Percentiles rank a stretch among this genome's conserved stretches.
Evolutionary conservation across 1,140 invertebrate species (phyloP).

Genomic region (Zaprionus ghesquierei): DNA sequence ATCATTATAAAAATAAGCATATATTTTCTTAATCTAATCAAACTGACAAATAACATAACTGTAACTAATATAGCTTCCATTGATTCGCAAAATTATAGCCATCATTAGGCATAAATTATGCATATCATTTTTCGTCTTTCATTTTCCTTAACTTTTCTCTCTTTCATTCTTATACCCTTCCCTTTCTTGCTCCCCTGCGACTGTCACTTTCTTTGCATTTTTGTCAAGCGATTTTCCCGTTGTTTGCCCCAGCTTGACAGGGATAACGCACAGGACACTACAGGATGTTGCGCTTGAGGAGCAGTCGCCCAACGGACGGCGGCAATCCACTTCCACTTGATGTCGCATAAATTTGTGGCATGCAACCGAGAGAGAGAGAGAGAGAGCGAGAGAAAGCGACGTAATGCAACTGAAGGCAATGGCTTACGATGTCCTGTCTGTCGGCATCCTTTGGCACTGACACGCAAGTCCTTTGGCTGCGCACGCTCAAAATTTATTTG

Average conservation of each 20-base stretch:
- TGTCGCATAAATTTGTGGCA: slow-evolving; percentile 56
- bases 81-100: background rate
- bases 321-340: slow-evolving; percentile 43
- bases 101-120: background rate
- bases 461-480: slow-evolving; percentile 13
- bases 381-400: slow-evolving; percentile 11
- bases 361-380: slow-evolving; percentile 17
- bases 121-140: background rate
- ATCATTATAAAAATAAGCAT: too few species aligned
- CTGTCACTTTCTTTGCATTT: background rate
- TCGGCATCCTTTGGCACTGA: slow-evolving; percentile 9
- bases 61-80: background rate
- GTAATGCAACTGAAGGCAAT: slow-evolving; percentile 38
- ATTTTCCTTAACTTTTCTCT: background rate
- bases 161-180: too few species aligned
- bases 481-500: slow-evolving; percentile 63
- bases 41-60: too few species aligned
- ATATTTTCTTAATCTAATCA: too few species aligned
- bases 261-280: slow-evolving; percentile 20
- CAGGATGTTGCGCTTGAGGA: slow-evolving; percentile 1
- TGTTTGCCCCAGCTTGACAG: slow-evolving; percentile 23
- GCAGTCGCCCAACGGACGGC: slow-evolving; percentile 20
- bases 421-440: slow-evolving; percentile 54
- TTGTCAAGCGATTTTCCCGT: background rate
- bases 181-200: background rate